phyloP scores from a whole-genome alignment of 2,888 invertebrate species.

The Conomelus anceps region DNA sequence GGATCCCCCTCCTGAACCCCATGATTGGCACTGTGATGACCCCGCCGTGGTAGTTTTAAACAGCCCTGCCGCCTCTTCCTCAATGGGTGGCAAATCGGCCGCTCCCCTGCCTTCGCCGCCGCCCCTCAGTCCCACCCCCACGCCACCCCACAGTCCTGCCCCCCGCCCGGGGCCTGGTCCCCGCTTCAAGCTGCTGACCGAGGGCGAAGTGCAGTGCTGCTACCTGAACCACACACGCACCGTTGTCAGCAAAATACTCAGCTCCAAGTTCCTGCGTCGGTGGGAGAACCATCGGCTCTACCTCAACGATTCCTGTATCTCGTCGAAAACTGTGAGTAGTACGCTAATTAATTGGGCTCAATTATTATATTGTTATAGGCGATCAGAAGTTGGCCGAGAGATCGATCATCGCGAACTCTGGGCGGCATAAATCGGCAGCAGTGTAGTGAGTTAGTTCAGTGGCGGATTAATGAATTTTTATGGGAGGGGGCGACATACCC shows the following conservation, averaged over 20 bases:
- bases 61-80: slow-evolving; percentile 19
- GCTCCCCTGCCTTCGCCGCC: slow-evolving; percentile 46
- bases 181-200: slow-evolving; percentile 61
- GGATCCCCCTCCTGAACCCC: slow-evolving; percentile 39
- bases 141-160: slow-evolving; percentile 33
- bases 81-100: slow-evolving; percentile 29
- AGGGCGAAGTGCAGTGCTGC: slow-evolving; percentile 67
- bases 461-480: no score
- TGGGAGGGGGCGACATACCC: no score
- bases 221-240: slow-evolving; percentile 69
- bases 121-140: slow-evolving; percentile 45
- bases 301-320: slow-evolving; percentile 59
- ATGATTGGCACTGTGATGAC: slow-evolving; percentile 35
- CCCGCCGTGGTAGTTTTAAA: slow-evolving; percentile 41
- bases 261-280: slow-evolving; percentile 65
- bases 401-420: no score
- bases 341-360: no score
- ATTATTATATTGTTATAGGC: no score
- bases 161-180: slow-evolving; percentile 47
- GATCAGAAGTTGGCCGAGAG: no score
- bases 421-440: no score
- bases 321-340: slow-evolving; percentile 66
- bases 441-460: no score
- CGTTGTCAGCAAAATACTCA: slow-evolving; percentile 69
- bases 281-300: slow-evolving; percentile 71